Conservation (phyloP, 1,140 invertebrate species). For the Coenobita brevimanus region DNA sequence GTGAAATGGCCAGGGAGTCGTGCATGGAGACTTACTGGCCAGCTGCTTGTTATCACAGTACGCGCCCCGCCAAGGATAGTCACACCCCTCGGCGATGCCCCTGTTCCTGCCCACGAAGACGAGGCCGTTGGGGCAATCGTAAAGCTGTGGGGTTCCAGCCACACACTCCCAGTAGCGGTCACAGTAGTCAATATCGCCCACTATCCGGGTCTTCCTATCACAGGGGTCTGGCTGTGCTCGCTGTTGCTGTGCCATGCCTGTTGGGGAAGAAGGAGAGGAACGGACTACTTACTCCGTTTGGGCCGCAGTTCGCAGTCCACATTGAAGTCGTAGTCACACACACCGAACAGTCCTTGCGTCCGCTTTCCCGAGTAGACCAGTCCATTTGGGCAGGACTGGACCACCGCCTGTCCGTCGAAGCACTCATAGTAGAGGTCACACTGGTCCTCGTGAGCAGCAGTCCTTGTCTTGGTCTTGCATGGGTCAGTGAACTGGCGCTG, state of each 20-base stretch:
- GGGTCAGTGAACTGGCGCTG: constrained; percentile 49
- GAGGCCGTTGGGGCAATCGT: constrained; percentile 91
- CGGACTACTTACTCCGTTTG: constrained; percentile 71
- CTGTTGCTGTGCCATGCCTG: constrained; percentile 70
- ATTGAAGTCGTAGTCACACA: constrained; percentile 75
- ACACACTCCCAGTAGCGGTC: constrained; percentile 92
- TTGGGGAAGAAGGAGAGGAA: constrained; percentile 5
- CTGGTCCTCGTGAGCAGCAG: constrained; percentile 72
- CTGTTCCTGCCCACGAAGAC: constrained; percentile 91
- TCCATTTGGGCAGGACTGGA: constrained; percentile 75
- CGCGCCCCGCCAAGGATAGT: constrained; percentile 90
- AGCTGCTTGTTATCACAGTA: constrained; percentile 86
- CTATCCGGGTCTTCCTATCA: constrained; percentile 82
- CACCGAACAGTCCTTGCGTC: constrained; percentile 71
- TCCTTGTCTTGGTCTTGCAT: constrained; percentile 70
- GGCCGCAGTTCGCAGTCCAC: constrained; percentile 73
- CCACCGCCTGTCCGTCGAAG: constrained; percentile 71
- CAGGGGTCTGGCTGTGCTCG: constrained; percentile 83
- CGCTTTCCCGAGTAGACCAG: constrained; percentile 72
- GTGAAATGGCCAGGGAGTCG: background rate
- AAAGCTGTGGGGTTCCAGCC: constrained; percentile 83
- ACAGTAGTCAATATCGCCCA: constrained; percentile 86
- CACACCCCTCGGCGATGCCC: constrained; percentile 89
- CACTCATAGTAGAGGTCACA: constrained; percentile 75
- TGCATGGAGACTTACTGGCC: constrained; percentile 77